These are phyloP conservation scores for Diuraphis noxia DNA, from an alignment of 1,140 invertebrate genomes.

Conservation along the genomic window DNA sequence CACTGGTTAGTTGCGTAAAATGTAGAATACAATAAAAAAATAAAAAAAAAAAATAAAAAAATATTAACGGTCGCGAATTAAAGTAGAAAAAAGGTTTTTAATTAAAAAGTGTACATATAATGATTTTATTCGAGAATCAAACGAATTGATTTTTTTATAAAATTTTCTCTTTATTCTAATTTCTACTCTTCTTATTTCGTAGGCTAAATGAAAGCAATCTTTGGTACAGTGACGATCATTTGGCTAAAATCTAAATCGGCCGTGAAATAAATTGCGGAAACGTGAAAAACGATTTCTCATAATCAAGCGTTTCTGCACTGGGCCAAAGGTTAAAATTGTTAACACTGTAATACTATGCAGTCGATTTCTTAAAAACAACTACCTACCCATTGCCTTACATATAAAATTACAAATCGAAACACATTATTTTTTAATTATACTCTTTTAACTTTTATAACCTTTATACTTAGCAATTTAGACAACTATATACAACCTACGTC, in stretches of 20 bases:
- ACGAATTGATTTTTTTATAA: not conserved
- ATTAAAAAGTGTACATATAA: constrained; percentile 19
- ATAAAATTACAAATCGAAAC: not conserved
- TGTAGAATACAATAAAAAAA: not conserved
- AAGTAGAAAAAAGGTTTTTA: not conserved
- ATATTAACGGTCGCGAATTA: not conserved
- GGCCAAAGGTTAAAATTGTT: constrained; percentile 16
- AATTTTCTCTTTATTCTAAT: not conserved
- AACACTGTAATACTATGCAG: not conserved
- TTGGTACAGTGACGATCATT: not conserved
- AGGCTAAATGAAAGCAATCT: constrained; percentile 8
- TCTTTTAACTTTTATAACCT: not conserved
- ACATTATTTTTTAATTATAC: not conserved
- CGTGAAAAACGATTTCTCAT: constrained; percentile 37
- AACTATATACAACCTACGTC: not conserved
- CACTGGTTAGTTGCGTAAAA: not conserved
- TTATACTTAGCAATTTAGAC: not conserved
- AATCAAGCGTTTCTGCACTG: not conserved
- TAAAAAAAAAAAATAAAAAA: not conserved
- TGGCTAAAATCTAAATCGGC: not conserved
- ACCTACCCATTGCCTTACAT: not conserved
- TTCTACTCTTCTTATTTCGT: not conserved
- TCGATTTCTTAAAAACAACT: not conserved
- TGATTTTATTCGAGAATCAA: not conserved
- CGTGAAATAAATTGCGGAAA: constrained; percentile 25